These are phyloP conservation scores for Sphenopsis melanotis DNA, from an alignment of 2,797 vertebrate genomes.

Conservation along the genomic window DNA sequence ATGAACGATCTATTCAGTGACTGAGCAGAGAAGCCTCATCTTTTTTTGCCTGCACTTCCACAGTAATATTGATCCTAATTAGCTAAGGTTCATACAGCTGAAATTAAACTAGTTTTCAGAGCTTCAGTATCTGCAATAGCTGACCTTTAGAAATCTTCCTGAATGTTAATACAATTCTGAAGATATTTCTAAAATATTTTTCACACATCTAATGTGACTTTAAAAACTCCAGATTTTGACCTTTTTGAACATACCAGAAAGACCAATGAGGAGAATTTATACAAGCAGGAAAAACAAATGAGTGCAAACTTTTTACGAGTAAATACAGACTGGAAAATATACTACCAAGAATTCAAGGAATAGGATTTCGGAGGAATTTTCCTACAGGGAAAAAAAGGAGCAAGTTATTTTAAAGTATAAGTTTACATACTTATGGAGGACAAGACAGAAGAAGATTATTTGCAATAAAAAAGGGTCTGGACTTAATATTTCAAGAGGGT, in stretches of 20 bases:
- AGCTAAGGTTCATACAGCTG: neutral
- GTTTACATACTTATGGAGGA: neutral
- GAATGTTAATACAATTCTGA: neutral
- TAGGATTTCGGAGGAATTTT: neutral
- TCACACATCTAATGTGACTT: neutral
- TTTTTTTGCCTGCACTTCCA: neutral
- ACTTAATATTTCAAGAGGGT: neutral
- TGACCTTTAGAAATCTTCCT: neutral
- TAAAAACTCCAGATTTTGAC: neutral
- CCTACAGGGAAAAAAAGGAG: neutral
- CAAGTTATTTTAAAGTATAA: neutral
- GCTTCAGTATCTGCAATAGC: neutral
- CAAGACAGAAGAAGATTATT: neutral
- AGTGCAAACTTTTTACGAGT: neutral
- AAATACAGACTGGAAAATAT: neutral
- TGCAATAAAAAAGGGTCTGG: neutral
- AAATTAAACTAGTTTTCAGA: neutral
- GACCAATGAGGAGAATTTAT: neutral
- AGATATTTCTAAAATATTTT: neutral
- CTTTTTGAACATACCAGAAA: neutral
- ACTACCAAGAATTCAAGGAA: neutral
- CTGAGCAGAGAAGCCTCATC: neutral
- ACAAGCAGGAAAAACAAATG: neutral
- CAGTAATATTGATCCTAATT: neutral
- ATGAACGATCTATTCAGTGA: neutral